Base-by-base conservation (phyloP, 2,797 vertebrate genomes). In the Oryzias sinensis region DNA sequence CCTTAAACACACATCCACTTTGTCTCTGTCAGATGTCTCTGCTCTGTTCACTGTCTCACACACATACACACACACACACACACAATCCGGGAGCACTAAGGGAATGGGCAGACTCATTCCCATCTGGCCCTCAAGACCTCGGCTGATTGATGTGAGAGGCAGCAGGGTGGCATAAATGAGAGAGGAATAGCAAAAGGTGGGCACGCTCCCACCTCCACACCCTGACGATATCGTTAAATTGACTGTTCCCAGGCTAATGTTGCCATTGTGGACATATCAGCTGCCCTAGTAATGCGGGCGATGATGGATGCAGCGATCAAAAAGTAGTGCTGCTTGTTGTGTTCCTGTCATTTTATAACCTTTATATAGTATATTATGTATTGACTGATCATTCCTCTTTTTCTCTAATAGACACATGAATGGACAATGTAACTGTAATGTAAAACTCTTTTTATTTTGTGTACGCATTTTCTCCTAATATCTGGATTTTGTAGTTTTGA, bases 111-210 rank as follows among this genome's bases (percentile, higher is more conserved):
- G 78, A 76, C 81, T 83, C 79, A 83, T 82, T 87, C 82, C 67
- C 53, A 27, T 74, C 76, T 73, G 80, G 71, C 76, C 79, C 81
- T 65, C 50, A 13, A 56, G 83, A 87, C 68, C 57, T 56, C 58
- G 70, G 82, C 82, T 84, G 82, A 87, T 85, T 85, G 83, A 90
- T 87, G 63, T 64, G 58, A 56, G 65, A 76, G 67, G 53, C 65
- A 6, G 69, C 72, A 44, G 74, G 74, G 77, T 73, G 68, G 66
- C 59, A 66, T 68, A 70, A 82, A 84, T 78, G 76, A 82, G 65
- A 50, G 48, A 79, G 65, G 77, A 87, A 88, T 84, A 79, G 80
- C 71, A 84, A 84, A 68, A n/a, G 14, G 61, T n/a, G 65, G 62
- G 43, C 68, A 46, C 65, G 68, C 68, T 79, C 50, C 59, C 60